phyloP scores from a whole-genome alignment of 2,888 invertebrate genomes.

The Meteorus cinctellus region DNA sequence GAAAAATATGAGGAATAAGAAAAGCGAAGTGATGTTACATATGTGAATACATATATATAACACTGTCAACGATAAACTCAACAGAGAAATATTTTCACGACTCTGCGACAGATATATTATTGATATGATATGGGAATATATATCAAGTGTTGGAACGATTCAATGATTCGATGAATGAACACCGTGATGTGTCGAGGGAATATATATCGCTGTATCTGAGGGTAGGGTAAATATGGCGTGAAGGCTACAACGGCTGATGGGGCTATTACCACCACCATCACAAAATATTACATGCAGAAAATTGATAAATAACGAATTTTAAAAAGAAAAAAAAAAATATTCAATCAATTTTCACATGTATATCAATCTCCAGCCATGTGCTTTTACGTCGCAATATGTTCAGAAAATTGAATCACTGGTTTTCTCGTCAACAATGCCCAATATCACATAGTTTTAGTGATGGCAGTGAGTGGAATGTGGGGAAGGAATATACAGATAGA shows the following conservation, averaged over 20 bases:
- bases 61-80: conserved; percentile 59
- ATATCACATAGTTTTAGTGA: too few relatives aligned
- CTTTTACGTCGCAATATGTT: not conserved
- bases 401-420: not conserved
- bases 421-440: not conserved
- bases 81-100: conserved; percentile 67
- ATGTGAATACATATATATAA: conserved; percentile 40
- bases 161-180: conserved; percentile 59
- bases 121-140: conserved; percentile 65
- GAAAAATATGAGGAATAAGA: not conserved
- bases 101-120: conserved; percentile 63
- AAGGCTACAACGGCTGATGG: conserved; percentile 21
- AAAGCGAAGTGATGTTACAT: conserved; percentile 43
- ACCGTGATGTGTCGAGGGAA: conserved; percentile 51
- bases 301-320: not conserved
- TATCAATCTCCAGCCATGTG: not conserved
- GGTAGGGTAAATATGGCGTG: conserved; percentile 59
- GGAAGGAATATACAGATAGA: too few relatives aligned
- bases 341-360: not conserved
- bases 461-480: too few relatives aligned
- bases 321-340: not conserved
- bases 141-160: conserved; percentile 66
- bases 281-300: not conserved
- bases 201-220: conserved; percentile 41
- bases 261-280: not conserved